Conservation (phyloP, 2,113 vertebrate species). For the Solenodon paradoxus region DNA sequence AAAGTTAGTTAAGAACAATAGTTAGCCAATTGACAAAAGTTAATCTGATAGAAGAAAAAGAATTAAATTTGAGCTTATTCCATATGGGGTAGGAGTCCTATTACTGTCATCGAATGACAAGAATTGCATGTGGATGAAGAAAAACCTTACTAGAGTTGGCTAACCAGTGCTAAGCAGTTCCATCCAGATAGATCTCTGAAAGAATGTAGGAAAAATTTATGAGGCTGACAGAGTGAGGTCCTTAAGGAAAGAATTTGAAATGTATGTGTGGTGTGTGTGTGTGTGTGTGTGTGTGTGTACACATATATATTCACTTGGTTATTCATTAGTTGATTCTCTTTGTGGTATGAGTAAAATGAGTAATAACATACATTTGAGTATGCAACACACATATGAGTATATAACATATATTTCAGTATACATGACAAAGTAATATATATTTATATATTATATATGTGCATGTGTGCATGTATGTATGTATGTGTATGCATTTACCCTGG, state of each 20-base stretch:
- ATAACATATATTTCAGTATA: no score
- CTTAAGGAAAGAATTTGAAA: neutral
- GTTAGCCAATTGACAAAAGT: no score
- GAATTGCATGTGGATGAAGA: neutral
- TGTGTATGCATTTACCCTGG: no score
- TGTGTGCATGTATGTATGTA: no score
- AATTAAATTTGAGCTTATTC: neutral
- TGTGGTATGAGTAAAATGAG: no score
- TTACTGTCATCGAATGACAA: neutral
- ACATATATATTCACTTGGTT: no score
- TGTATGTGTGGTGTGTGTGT: neutral
- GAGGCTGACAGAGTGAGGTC: neutral
- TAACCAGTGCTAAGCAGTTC: neutral
- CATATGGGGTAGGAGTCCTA: neutral
- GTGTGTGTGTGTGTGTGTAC: no score
- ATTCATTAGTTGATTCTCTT: no score
- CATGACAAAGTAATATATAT: no score
- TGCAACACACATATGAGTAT: no score
- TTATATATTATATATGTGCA: no score
- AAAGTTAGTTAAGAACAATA: neutral
- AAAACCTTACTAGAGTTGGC: neutral
- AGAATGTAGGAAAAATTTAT: neutral
- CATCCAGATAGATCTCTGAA: neutral
- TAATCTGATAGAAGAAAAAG: neutral
- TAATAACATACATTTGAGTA: no score